These are phyloP conservation scores for Neodon shergylaensis DNA, from an alignment of 2,113 vertebrate species.

Conservation along the genomic window DNA sequence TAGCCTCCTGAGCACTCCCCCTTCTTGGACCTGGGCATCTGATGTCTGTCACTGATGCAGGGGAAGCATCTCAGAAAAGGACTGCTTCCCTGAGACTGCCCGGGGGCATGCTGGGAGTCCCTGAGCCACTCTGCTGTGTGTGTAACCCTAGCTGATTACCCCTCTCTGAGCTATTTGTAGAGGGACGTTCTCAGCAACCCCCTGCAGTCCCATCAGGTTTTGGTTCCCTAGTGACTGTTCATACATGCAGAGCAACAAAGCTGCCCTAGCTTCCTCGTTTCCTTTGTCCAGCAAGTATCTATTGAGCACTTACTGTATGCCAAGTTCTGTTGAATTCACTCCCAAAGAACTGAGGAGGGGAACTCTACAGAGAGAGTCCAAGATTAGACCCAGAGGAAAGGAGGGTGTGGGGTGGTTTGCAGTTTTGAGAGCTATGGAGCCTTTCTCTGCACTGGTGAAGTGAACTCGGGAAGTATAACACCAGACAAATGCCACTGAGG, in stretches of 20 bases:
- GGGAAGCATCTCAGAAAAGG: neutral
- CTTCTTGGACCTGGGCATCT: neutral
- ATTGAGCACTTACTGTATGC: neutral
- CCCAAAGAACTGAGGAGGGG: neutral
- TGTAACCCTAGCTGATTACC: neutral
- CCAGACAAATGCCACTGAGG: neutral
- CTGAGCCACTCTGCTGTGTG: neutral
- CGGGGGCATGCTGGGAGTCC: neutral
- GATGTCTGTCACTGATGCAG: too few relatives aligned
- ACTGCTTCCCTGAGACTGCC: neutral
- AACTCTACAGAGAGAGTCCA: neutral
- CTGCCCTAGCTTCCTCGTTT: neutral
- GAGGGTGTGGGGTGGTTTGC: neutral
- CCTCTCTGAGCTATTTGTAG: neutral
- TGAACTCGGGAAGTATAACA: neutral
- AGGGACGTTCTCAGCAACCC: neutral
- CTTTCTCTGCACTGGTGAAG: neutral
- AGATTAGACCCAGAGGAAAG: neutral
- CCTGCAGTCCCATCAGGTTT: fast-evolving
- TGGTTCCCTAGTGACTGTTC: neutral
- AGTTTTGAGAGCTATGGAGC: neutral
- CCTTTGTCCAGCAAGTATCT: neutral
- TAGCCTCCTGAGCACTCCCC: neutral
- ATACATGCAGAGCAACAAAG: neutral
- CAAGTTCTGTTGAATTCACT: neutral